Percentiles rank a stretch among this genome's conserved stretches.
phyloP scores from a whole-genome alignment of 2,888 invertebrate species.

The Eilema sororculum region DNA sequence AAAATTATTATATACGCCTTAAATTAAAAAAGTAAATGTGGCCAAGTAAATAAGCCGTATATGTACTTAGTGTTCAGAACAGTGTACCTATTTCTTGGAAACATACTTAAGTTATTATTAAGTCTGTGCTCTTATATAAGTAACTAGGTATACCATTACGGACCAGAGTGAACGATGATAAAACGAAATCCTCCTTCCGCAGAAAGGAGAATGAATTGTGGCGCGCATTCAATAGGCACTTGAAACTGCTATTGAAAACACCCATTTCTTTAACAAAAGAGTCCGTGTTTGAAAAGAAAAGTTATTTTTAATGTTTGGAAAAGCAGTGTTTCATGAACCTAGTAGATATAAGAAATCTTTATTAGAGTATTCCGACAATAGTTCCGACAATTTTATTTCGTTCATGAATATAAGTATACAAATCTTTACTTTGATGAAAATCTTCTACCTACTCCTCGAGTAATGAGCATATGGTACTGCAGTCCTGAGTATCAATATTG shows the following conservation, averaged over 20 bases:
- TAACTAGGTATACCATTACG: slow-evolving; percentile 1
- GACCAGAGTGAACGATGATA: slow-evolving; percentile 26
- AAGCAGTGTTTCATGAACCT: slow-evolving; percentile 20
- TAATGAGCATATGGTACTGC: not conserved
- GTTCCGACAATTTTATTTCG: too few species aligned
- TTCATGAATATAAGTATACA: not conserved
- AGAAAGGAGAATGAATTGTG: slow-evolving; percentile 32
- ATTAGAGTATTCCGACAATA: not conserved
- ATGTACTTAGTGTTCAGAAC: not conserved
- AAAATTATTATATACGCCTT: not conserved
- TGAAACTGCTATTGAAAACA: slow-evolving; percentile 42
- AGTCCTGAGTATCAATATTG: not conserved
- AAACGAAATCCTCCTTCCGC: slow-evolving; percentile 26
- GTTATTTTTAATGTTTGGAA: slow-evolving; percentile 50
- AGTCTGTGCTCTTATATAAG: slow-evolving; percentile 4
- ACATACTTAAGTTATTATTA: not conserved
- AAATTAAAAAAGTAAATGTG: not conserved
- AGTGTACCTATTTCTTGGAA: not conserved
- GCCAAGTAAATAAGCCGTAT: not conserved
- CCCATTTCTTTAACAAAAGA: slow-evolving; percentile 46
- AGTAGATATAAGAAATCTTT: not conserved
- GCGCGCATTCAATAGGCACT: slow-evolving; percentile 39
- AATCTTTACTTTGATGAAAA: not conserved
- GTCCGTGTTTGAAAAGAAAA: slow-evolving; percentile 51
- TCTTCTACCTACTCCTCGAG: not conserved